Conservation (phyloP, 1,140 invertebrate species). For the Telenomus remus region DNA sequence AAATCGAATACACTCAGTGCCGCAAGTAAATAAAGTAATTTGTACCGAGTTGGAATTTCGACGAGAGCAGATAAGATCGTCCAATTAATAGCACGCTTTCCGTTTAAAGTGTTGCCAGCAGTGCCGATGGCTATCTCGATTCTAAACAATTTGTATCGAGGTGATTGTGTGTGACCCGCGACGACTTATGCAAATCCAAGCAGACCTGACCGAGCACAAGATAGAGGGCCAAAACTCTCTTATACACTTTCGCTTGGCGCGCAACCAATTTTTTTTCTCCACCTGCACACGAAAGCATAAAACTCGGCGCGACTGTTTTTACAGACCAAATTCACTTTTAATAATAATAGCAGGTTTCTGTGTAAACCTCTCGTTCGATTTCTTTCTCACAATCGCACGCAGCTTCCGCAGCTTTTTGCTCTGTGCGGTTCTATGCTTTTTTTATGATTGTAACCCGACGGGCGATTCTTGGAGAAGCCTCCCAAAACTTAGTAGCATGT, state of each 20-base stretch:
- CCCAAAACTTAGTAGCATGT: slow-evolving; percentile 54
- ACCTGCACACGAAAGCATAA: slow-evolving; percentile 19
- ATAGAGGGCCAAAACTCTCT: no score
- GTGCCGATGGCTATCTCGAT: slow-evolving; percentile 32
- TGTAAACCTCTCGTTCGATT: slow-evolving; percentile 40
- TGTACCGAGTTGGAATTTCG: slow-evolving; percentile 39
- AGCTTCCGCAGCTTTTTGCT: slow-evolving; percentile 56
- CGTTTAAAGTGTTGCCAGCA: slow-evolving; percentile 39
- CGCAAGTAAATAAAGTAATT: slow-evolving; percentile 47
- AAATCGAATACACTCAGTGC: slow-evolving; percentile 28
- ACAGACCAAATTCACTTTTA: slow-evolving; percentile 28
- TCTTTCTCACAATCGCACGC: slow-evolving; percentile 54
- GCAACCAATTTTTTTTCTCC: slow-evolving; percentile 13
- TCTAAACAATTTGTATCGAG: slow-evolving; percentile 47
- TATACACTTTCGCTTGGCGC: slow-evolving; percentile 15
- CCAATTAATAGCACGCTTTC: slow-evolving; percentile 43
- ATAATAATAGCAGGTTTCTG: slow-evolving; percentile 34
- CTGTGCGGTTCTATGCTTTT: slow-evolving; percentile 51
- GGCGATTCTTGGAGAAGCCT: slow-evolving; percentile 54
- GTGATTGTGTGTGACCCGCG: slow-evolving; percentile 16
- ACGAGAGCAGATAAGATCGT: slow-evolving; percentile 31
- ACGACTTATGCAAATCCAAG: slow-evolving; percentile 31
- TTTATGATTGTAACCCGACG: slow-evolving; percentile 58
- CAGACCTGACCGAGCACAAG: no score
- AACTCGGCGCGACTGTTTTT: slow-evolving; percentile 34